Evolutionary conservation across 2,113 vertebrate species (phyloP), one percentile per base, ranked within the genome.

Genomic region (Lucifuga dentata): DNA sequence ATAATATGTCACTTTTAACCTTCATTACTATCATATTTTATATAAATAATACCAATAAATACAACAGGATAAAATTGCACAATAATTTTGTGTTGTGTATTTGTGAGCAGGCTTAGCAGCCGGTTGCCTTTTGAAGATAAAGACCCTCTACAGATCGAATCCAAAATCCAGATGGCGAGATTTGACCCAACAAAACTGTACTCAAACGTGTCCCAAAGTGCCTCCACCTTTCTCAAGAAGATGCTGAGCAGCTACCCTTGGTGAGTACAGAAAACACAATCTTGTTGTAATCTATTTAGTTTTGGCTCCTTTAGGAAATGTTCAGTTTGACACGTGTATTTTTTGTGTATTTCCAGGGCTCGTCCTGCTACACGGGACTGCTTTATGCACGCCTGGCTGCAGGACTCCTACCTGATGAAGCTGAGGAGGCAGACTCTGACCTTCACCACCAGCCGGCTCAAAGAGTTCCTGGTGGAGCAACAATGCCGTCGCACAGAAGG

Each of bases 331-430:
- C 39, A 41, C 11, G 7, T n/a, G 15, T n/a, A n/a, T n/a, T n/a
- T n/a, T 33, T 26, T 64, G 17, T 55, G 63, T 55, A 1, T 43
- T 46, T 57, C 20, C 83, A 99, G 97, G 95, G 95, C 95, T 51
- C 96, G 96, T 15, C 95, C 94, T 5, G 94, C 94, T 0, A 91
- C 95, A 36, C 94, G 95, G 53, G 96, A 98, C 91, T 98, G 96
- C 89, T 92, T 97, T 38, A 88, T 93, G 8, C 96, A 95, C 9
- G 89, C 95, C 0, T 99, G 97, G 97, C 94, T 99, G 60, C 97
- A 98, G 92, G 97, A 99, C 0, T 95, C 96, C 41, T 98, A 98
- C 82, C 90, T 99, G 85, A 98, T 97, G 96, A 98, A 97, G 88
- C 92, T 98, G 56, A 94, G 95, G n/a, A 94, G 97, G 32, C 97